Evolutionary conservation across 2,888 invertebrate genomes (phyloP), one percentile per base, ranked within the genome.

Genomic region (Unio delphinus): DNA sequence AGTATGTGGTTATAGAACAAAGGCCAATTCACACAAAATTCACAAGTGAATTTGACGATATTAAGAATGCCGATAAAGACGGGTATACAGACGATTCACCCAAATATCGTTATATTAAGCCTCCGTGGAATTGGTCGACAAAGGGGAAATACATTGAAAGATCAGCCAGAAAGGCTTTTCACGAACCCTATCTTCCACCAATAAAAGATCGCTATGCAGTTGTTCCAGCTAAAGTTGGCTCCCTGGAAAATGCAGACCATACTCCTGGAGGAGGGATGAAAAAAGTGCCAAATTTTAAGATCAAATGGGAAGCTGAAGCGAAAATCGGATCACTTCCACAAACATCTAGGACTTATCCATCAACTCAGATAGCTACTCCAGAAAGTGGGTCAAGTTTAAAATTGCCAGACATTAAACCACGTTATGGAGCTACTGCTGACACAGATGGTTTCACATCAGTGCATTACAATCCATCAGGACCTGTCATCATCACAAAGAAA

Each of bases 1-100:
- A 81, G 28, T 85, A 80, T 70, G 81, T 84, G 26, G 84, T 84
- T 23, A 75, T 85, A 11, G 85, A 84, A 66, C 81, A 84, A 65
- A 73, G 81, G 45, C 83, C 85, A 2, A 67, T 81, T 34, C 73
- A 80, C 68, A 81, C 80, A n/a, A 69, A 76, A 26, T 77, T 76
- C 63, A 77, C 79, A 18, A 74, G 70, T 54, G 55, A 26, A 15
- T 62, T 60, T n/a, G 26, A 56, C 6, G 55, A 62, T 20, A 65
- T 64, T 26, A 67, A 69, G 45, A 57, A 69, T 55, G 62, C 69
- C 26, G 55, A 64, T 8, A 64, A 64, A 60, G 72, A 75, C 65
- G 18, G 73, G 6, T 75, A 75, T 59, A 11, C 55, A 64, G 67
- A 71, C 23, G 23, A 20, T 30, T 20, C 65, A 65, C 34, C 62